Evolutionary conservation across 2,888 invertebrate species (phyloP).

Genomic region (Dynastes tityus): DNA sequence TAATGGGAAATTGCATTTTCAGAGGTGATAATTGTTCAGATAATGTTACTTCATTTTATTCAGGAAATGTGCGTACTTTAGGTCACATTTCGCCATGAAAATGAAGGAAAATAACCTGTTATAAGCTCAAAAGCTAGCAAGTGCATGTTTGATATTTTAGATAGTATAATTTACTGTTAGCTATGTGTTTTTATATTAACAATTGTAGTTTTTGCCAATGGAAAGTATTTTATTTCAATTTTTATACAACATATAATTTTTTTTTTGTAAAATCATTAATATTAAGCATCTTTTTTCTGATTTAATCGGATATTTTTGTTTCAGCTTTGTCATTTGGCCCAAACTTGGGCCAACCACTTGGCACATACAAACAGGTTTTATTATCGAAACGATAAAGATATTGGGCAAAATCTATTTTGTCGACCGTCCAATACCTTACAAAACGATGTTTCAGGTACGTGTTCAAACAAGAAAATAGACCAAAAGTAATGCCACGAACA

Average conservation of each 20-base stretch:
- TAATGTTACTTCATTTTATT: not conserved
- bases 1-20: not conserved
- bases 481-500: not conserved
- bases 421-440: slow-evolving; percentile 79
- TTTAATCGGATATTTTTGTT: slow-evolving; percentile 59
- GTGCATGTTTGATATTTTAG: not conserved
- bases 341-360: slow-evolving; percentile 91
- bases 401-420: slow-evolving; percentile 87
- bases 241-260: too few relatives aligned
- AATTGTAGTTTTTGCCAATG: not conserved
- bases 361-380: slow-evolving; percentile 87
- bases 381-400: slow-evolving; percentile 83
- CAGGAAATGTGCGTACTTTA: not conserved
- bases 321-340: slow-evolving; percentile 85
- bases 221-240: too few relatives aligned
- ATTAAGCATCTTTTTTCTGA: too few relatives aligned
- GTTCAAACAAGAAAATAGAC: not conserved
- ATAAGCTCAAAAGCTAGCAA: not conserved
- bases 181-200: not conserved
- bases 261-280: too few relatives aligned
- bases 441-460: slow-evolving; percentile 79
- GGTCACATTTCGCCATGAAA: not conserved
- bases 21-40: not conserved
- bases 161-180: not conserved
- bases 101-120: not conserved